Conservation (phyloP, 2,888 invertebrate genomes). For the Temnothorax unifasciatus region DNA sequence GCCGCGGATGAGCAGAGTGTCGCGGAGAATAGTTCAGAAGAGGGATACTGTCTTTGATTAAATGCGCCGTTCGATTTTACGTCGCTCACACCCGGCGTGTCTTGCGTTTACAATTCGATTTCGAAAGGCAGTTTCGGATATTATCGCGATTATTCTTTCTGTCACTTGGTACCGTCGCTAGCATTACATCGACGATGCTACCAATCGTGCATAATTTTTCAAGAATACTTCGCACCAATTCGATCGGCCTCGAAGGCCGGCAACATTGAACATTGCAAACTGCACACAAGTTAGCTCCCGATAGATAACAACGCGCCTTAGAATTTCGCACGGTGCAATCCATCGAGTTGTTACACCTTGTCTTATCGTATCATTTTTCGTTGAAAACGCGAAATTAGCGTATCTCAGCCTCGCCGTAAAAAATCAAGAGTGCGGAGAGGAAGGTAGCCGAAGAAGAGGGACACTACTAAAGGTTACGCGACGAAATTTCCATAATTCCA, state of each 20-base stretch:
- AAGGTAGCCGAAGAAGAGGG: slow-evolving; percentile 60
- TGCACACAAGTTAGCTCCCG: not conserved
- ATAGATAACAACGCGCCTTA: not conserved
- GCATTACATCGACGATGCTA: not conserved
- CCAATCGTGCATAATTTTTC: not conserved
- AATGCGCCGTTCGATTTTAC: slow-evolving; percentile 20
- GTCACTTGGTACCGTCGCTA: not conserved
- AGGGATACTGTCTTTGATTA: slow-evolving; percentile 19
- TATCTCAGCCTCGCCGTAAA: slow-evolving; percentile 17
- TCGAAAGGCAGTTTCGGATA: not conserved
- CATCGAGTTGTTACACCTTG: not conserved
- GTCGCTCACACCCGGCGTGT: not conserved
- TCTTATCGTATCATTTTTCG: not conserved
- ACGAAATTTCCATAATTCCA: slow-evolving; percentile 85
- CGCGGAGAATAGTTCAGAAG: not conserved
- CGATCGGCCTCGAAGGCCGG: not conserved
- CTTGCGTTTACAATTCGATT: slow-evolving; percentile 14
- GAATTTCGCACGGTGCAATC: not conserved
- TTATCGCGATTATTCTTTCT: slow-evolving; percentile 1
- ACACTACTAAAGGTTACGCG: slow-evolving; percentile 66
- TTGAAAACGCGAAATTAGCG: slow-evolving; percentile 25
- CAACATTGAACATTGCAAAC: not conserved
- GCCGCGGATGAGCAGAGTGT: not conserved
- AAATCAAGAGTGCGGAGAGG: slow-evolving; percentile 59
- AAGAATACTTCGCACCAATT: not conserved